Percentiles rank a stretch among this genome's conserved stretches.
Conservation (phyloP, 2,888 invertebrate species). For the Arge pagana region DNA sequence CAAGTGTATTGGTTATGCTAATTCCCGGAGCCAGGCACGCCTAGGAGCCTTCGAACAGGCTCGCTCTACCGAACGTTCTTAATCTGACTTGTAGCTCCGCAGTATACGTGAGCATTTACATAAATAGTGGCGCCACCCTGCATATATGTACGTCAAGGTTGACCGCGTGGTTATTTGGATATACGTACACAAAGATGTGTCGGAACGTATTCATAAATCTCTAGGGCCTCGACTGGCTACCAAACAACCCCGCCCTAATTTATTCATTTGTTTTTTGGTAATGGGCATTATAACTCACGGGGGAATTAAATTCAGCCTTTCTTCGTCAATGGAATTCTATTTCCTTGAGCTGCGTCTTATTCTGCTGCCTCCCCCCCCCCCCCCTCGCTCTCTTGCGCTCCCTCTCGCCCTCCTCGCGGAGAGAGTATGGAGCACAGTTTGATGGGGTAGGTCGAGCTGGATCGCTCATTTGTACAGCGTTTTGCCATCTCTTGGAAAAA, state of each 20-base stretch:
- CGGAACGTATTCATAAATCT: constrained; percentile 48
- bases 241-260: constrained; percentile 54
- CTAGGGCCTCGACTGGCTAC: constrained; percentile 44
- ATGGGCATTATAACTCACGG: constrained; percentile 49
- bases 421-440: no score
- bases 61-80: constrained; percentile 25
- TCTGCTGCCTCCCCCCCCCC: no score
- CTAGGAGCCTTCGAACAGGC: constrained; percentile 38
- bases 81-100: constrained; percentile 24
- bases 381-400: no score
- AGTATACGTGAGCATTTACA: constrained; percentile 36
- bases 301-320: constrained; percentile 42
- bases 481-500: no score
- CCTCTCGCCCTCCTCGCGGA: no score
- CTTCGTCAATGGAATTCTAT: constrained; percentile 10
- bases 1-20: constrained; percentile 48
- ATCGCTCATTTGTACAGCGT: no score
- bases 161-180: constrained; percentile 12
- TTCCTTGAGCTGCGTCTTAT: no score
- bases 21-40: constrained; percentile 44
- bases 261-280: constrained; percentile 54
- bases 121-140: constrained; percentile 44
- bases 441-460: no score
- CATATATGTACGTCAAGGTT: constrained; percentile 13
- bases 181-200: constrained; percentile 24